Evolutionary conservation across 2,113 vertebrate species (phyloP).

Genomic region (Shinisaurus crocodilurus): DNA sequence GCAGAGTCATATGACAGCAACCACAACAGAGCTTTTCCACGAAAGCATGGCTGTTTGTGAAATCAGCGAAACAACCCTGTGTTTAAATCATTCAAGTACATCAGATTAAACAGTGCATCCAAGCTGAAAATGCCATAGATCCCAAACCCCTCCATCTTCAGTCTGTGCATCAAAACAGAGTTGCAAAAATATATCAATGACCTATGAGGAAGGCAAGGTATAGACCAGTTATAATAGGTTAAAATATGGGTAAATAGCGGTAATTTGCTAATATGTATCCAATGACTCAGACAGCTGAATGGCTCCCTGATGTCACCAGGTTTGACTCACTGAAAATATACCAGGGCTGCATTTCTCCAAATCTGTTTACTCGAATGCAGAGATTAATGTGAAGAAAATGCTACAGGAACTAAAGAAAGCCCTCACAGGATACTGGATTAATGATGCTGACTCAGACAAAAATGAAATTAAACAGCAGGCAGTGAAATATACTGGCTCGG

Average conservation of each 20-base stretch:
- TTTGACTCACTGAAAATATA: slow-evolving; percentile 36
- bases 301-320: slow-evolving; percentile 6
- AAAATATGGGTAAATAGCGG: slow-evolving; percentile 40
- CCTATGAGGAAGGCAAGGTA: slow-evolving; percentile 38
- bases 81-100: slow-evolving; percentile 19
- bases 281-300: slow-evolving; percentile 53
- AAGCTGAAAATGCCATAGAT: slow-evolving; percentile 19
- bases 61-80: neutral
- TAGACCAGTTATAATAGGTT: slow-evolving; percentile 41
- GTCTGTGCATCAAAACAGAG: neutral
- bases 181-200: slow-evolving; percentile 13
- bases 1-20: slow-evolving; percentile 36
- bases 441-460: slow-evolving; percentile 8
- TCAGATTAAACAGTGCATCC: slow-evolving; percentile 48
- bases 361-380: slow-evolving; percentile 15
- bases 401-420: slow-evolving; percentile 27
- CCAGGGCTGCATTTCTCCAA: slow-evolving; percentile 34
- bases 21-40: slow-evolving; percentile 38
- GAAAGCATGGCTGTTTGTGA: slow-evolving; percentile 21
- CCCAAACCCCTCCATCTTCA: slow-evolving; percentile 1
- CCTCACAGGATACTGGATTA: slow-evolving; percentile 10
- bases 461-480: slow-evolving; percentile 9
- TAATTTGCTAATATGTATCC: slow-evolving; percentile 59
- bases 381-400: slow-evolving; percentile 6
- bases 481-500: neutral